A percentile compares a stretch with the other conserved stretches of the same genome.
phyloP scores from a whole-genome alignment of 2,888 invertebrate species.

The Dynastes maya region DNA sequence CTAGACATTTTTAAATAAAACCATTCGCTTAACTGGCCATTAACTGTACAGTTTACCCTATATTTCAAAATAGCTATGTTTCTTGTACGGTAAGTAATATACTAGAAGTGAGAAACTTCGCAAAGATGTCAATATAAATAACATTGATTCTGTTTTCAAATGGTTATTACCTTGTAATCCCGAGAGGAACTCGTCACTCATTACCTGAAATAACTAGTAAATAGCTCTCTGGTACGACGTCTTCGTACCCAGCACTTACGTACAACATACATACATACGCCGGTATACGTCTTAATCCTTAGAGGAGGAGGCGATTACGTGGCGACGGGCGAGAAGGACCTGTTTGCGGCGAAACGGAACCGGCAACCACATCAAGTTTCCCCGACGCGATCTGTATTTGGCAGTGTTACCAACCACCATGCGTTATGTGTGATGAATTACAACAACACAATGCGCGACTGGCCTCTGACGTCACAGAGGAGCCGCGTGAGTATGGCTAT shows the following conservation, averaged over 20 bases:
- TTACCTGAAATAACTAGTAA: constrained; percentile 29
- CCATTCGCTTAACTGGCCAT: too few species aligned
- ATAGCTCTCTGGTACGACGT: constrained; percentile 4
- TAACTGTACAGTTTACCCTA: too few species aligned
- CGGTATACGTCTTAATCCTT: constrained; percentile 50
- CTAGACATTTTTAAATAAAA: too few species aligned
- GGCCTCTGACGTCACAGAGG: constrained; percentile 57
- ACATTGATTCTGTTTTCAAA: not conserved
- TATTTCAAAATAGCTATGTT: too few species aligned
- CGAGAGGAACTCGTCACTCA: not conserved
- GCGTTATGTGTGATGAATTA: constrained; percentile 61
- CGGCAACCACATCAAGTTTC: constrained; percentile 59
- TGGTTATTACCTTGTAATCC: not conserved
- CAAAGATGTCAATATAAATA: too few species aligned
- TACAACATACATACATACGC: not conserved
- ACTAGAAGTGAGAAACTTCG: too few species aligned
- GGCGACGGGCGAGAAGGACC: constrained; percentile 44
- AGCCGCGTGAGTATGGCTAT: constrained; percentile 55
- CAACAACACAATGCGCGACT: constrained; percentile 58
- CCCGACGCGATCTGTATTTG: constrained; percentile 60
- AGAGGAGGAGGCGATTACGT: constrained; percentile 49
- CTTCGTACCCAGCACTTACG: not conserved
- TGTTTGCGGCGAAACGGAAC: constrained; percentile 52
- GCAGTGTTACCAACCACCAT: constrained; percentile 59
- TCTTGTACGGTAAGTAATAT: too few species aligned